Conservation (phyloP, 92 coral and sea anemone genomes). For the Siderastrea radians region DNA sequence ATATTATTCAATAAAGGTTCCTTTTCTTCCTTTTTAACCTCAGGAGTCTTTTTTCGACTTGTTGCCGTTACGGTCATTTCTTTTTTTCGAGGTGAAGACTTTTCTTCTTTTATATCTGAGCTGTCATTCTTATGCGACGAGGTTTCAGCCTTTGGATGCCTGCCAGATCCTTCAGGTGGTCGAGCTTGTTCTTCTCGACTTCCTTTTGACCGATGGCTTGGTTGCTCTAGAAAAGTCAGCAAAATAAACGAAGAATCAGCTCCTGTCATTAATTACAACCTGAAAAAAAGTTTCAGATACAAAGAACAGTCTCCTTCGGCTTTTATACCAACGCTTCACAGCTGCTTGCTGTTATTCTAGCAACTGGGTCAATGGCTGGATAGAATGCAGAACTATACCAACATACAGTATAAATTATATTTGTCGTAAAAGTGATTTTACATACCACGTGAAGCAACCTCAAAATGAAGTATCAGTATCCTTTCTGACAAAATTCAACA, state of each 20-base stretch:
- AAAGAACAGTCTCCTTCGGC: not conserved
- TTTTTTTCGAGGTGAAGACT: slow-evolving; percentile 1
- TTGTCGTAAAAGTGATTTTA: too few species aligned
- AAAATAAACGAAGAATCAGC: not conserved
- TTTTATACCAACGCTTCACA: not conserved
- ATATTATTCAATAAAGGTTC: slow-evolving; percentile 42
- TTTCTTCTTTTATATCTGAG: slow-evolving; percentile 5
- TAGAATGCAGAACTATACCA: too few species aligned
- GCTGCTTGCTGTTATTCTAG: too few species aligned
- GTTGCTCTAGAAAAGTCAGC: slow-evolving; percentile 9
- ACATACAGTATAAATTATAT: too few species aligned
- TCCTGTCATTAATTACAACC: not conserved
- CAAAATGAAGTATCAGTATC: not conserved
- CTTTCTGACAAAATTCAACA: not conserved
- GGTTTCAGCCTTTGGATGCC: slow-evolving; percentile 15
- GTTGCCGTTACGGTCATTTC: slow-evolving; percentile 11
- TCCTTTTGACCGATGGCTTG: slow-evolving; percentile 18
- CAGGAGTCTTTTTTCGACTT: slow-evolving; percentile 38
- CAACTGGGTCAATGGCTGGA: too few species aligned
- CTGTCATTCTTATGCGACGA: not conserved
- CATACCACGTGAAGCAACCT: too few species aligned
- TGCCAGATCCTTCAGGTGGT: slow-evolving; percentile 11
- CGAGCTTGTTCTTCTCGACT: slow-evolving; percentile 22
- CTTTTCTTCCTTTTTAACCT: not conserved
- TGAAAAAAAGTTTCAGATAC: not conserved